Evolutionary conservation across 2,797 vertebrate genomes (phyloP), one percentile per base, ranked within the genome.

Genomic region (Leptodactylus fallax): DNA sequence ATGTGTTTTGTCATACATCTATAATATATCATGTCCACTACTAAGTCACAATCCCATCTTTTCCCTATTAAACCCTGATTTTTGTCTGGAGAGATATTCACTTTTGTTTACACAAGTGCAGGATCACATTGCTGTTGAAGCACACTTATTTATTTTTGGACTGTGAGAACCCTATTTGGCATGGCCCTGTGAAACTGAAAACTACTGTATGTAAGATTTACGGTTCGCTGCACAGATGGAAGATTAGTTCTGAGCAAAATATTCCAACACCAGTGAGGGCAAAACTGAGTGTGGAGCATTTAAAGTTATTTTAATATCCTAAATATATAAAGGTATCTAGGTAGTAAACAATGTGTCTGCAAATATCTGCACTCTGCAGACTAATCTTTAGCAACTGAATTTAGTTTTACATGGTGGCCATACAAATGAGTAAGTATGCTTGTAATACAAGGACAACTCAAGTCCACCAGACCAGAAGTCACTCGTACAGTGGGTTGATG

Each of bases 101-200:
- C 76, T 80, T 36, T 61, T 87, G 87, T 88, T 84, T 88, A 77
- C 77, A 89, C 81, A 83, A 82, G 81, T n/a, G 79, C 79, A 16
- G 63, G 69, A 86, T 83, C 80, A 69, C 49, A 76, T 78, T 86
- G 79, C 84, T 79, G 69, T 67, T 78, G 27, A 77, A 86, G 72
- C 84, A 89, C 51, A 86, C 79, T 83, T 78, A 89, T 86, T 89
- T 89, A 89, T 89, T 89, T 86, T 86, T 89, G 88, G 88, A 86
- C 61, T 79, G 61, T 82, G 88, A 89, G 49, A 69, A 79, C 83
- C 79, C 79, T 83, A 79, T 86, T 86, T 89, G 88, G 88, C 88
- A 89, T 81, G 25, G 25, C 72, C 84, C 56, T 71, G 61, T 86
- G 88, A 89, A 89, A 89, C 79, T 69, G 45, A 89, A 85, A 71